Evolutionary conservation across 2,888 invertebrate species (phyloP).

Genomic region (Lasioglossum malachurum): DNA sequence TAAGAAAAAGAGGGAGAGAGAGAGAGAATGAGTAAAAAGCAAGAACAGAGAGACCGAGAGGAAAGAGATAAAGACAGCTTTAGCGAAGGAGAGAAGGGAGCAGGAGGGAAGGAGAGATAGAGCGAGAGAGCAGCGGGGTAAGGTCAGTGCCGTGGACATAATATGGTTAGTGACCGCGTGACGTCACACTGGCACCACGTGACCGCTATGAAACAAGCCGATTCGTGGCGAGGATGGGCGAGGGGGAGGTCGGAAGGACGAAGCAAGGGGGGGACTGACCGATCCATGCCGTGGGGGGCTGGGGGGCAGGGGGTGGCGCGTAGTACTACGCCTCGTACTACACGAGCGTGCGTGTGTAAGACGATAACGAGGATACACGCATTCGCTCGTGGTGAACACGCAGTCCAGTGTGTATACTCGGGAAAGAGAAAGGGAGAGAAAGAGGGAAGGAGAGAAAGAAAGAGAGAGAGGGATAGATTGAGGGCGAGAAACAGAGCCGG

Average conservation of each 20-base stretch:
- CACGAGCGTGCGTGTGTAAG: constrained; percentile 81
- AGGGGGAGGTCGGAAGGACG: constrained; percentile 49
- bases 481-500: not conserved
- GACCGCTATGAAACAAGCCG: constrained; percentile 76
- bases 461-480: not conserved
- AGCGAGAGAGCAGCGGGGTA: constrained; percentile 70
- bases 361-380: constrained; percentile 77
- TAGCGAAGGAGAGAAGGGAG: not conserved
- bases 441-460: not conserved
- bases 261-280: constrained; percentile 57
- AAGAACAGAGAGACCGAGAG: not conserved
- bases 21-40: not conserved
- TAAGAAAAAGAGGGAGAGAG: not conserved
- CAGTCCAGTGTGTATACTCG: constrained; percentile 17
- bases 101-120: not conserved
- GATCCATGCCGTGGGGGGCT: constrained; percentile 65
- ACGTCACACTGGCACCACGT: constrained; percentile 78
- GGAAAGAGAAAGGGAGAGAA: not conserved
- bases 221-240: constrained; percentile 40
- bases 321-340: constrained; percentile 84
- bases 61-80: not conserved
- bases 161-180: constrained; percentile 83
- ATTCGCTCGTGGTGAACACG: constrained; percentile 63
- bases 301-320: constrained; percentile 62
- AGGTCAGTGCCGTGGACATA: constrained; percentile 83